Evolutionary conservation across 2,113 vertebrate species (phyloP), one percentile per base, ranked within the genome.

Genomic region (Alosa alosa): DNA sequence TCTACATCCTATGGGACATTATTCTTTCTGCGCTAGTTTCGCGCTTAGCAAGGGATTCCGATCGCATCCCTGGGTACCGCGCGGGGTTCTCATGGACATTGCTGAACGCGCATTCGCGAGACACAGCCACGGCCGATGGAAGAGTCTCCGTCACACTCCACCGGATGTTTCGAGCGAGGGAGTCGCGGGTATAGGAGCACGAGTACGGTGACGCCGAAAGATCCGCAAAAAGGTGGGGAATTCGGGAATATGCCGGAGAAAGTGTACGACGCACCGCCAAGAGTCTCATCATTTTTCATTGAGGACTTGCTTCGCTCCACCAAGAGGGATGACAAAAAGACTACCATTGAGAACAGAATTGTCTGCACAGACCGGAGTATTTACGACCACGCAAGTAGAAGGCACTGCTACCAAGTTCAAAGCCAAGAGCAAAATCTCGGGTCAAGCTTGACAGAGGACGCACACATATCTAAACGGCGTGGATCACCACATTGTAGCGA

Each of bases 231-330:
- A 39, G 31, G 5, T 13, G 36, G 15, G 52, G 92, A 3, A 4
- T 97, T 96, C 96, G 93, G 95, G 83, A 94, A 95, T 90, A 93
- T 92, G 25, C 92, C 93, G 4, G 95, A 92, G 31, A 90, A 88
- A 81, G 93, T 94, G 89, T 90, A 88, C 41, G 87, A 92, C 50
- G 89, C 95, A 89, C 90, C 95, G 3, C 90, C 94, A 25, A 94
- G 94, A 84, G 94, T 94, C 81, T 95, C 96, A 22, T 97, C 96
- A 41, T 97, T 97, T 83, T 96, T 94, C 85, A 97, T 97, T 46
- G 96, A 97, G 89, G 97, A 97, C 90, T 88, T 97, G 86, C 94
- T 97, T 88, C 90, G 96, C 22, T 93, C 92, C 1, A 89, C 93
- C 85, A 90, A 92, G 83, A 92, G 92, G 22, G 82, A 90, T 75